Conservation (phyloP, 2,113 vertebrate genomes). For the Bothrops jararaca region DNA sequence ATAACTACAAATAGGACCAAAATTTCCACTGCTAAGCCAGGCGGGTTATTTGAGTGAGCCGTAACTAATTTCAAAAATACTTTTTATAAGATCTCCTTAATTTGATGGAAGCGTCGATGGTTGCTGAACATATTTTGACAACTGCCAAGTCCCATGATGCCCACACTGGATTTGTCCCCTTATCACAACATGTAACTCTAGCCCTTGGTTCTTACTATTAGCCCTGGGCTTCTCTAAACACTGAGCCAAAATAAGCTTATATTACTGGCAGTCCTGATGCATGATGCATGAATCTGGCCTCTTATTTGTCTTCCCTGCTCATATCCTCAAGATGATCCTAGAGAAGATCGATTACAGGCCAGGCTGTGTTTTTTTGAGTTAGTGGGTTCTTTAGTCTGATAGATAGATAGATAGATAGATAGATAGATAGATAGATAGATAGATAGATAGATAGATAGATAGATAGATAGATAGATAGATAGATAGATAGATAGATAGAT, state of each 20-base stretch:
- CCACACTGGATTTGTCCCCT: neutral
- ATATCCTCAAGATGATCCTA: too few species aligned
- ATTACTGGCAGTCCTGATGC: neutral
- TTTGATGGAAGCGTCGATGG: neutral
- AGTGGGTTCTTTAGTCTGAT: too few species aligned
- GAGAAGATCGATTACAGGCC: too few species aligned
- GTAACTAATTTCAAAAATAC: neutral
- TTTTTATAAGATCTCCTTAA: neutral
- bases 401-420: too few species aligned
- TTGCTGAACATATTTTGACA: neutral
- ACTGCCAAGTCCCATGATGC: neutral
- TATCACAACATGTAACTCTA: neutral
- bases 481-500: too few species aligned
- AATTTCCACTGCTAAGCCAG: neutral
- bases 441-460: too few species aligned
- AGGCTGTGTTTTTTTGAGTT: too few species aligned
- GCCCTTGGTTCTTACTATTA: neutral
- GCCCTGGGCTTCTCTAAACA: neutral
- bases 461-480: too few species aligned
- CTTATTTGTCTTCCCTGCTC: too few species aligned
- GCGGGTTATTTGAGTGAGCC: neutral
- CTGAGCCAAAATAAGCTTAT: neutral
- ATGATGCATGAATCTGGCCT: too few species aligned
- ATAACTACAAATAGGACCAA: neutral
- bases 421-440: too few species aligned